phyloP scores from a whole-genome alignment of 2,113 vertebrate genomes.

The Carlito syrichta region DNA sequence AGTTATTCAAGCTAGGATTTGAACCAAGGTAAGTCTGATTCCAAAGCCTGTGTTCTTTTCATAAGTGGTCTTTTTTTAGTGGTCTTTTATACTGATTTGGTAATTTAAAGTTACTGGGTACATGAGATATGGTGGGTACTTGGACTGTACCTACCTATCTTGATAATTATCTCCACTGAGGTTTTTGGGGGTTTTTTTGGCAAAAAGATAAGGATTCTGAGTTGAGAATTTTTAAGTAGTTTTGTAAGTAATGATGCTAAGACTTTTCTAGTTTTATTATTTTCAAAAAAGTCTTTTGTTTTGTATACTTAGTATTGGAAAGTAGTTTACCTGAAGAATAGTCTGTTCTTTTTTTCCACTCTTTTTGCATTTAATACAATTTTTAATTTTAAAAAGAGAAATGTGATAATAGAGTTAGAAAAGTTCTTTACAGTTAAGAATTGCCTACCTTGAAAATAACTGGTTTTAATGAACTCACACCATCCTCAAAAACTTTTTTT shows the following conservation, averaged over 20 bases:
- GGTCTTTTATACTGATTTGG: not conserved
- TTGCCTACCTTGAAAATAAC: conserved; percentile 14
- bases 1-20: not conserved
- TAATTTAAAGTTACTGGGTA: conserved; percentile 2
- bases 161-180: not conserved
- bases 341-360: not conserved
- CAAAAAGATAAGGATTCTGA: not conserved
- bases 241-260: conserved; percentile 7
- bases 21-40: not conserved
- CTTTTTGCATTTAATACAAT: not conserved
- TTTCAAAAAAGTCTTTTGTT: conserved; percentile 8
- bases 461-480: not conserved
- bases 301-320: not conserved
- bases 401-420: not conserved
- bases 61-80: not conserved
- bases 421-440: not conserved
- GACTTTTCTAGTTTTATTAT: conserved; percentile 27
- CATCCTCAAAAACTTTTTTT: conserved; percentile 59
- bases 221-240: not conserved
- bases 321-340: not conserved
- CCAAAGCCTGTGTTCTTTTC: not conserved
- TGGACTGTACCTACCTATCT: not conserved
- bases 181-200: too few relatives aligned
- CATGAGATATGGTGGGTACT: not conserved
- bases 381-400: conserved; percentile 22